A percentile compares a stretch with the other conserved stretches of the same genome.
These are phyloP conservation scores for Eriosoma lanigerum DNA, from an alignment of 1,140 invertebrate species.

Conservation along the genomic window DNA sequence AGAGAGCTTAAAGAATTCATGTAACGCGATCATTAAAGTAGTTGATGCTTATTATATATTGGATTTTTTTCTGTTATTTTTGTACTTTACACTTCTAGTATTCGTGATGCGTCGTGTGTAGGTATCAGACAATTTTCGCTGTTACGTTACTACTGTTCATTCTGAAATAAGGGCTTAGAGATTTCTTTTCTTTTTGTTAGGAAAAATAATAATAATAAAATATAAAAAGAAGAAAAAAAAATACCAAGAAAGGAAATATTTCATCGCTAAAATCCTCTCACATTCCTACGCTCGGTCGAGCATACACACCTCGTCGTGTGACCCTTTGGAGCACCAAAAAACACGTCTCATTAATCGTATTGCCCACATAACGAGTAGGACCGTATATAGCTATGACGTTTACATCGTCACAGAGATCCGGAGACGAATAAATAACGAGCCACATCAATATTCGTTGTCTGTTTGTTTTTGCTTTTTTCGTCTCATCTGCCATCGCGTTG, in stretches of 20 bases:
- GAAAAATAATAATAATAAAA: constrained; percentile 7
- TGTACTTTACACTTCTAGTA: background rate
- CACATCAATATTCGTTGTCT: constrained; percentile 28
- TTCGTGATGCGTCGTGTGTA: background rate
- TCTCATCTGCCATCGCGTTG: background rate
- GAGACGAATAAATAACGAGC: constrained; percentile 38
- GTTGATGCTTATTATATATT: background rate
- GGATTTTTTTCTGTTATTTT: background rate
- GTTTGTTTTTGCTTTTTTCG: background rate
- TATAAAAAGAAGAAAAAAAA: background rate
- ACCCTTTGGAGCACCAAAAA: constrained; percentile 34
- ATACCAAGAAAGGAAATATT: constrained; percentile 26
- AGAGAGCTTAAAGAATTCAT: background rate
- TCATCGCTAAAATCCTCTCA: background rate
- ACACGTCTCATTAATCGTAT: constrained; percentile 39
- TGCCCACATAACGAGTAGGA: constrained; percentile 32
- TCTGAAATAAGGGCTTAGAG: background rate
- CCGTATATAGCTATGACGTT: constrained; percentile 33
- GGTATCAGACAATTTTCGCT: too few species aligned
- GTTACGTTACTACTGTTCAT: background rate
- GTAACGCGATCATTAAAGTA: background rate
- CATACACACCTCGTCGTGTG: constrained; percentile 32
- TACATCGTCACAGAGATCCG: constrained; percentile 30
- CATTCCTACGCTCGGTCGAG: constrained; percentile 14
- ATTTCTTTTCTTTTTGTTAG: background rate